Base-by-base conservation (phyloP, 2,888 invertebrate genomes). In the Encarsia formosa region DNA sequence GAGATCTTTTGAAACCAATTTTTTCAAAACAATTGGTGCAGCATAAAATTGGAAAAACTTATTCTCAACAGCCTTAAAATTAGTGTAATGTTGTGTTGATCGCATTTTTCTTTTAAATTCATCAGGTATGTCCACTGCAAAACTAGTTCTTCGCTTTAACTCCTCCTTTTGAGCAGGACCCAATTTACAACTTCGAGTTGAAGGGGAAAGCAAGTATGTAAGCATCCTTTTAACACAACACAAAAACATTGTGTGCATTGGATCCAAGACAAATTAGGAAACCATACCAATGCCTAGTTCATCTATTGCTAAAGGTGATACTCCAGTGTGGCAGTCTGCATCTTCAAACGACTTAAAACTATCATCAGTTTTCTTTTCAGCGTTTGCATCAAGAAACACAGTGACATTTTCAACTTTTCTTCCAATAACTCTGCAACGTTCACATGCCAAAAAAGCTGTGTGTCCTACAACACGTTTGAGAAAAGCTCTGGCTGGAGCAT, bases 101-200 rank as follows among this genome's bases (percentile, higher is more conserved):
- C 58, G 23, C 11, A 48, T 18, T 41, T 58, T 57, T n/a, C 52
- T 44, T 24, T 46, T 40, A 39, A 57, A 59, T 42, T 52, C 49
- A 5, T 16, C 18, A 6, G 50, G 48, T 19, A 57, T 31, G 26
- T 48, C 22, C 34, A 20, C 4, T 13, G 39, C 40, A 15, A 47
- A 11, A 15, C 13, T 3, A 11, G 40, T 15, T 29, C 49, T 40
- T 22, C 45, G 22, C 15, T 39, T 23, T 29, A 56, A n/a, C 42
- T 49, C 49, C 11, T 13, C 20, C 35, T 44, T 42, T 19, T n/a
- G 15, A 9, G 13, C 5, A 23, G 32, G 18, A 37, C 43, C 22
- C n/a, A 52, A 26, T 34, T 46, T 43, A 2, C 29, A 16, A 16
- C 13, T 26, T 20, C 16, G 8, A 8, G 26, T n/a, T n/a, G 26